Evolutionary conservation across 2,113 vertebrate species (phyloP).

Genomic region (Melanocharis versteri): DNA sequence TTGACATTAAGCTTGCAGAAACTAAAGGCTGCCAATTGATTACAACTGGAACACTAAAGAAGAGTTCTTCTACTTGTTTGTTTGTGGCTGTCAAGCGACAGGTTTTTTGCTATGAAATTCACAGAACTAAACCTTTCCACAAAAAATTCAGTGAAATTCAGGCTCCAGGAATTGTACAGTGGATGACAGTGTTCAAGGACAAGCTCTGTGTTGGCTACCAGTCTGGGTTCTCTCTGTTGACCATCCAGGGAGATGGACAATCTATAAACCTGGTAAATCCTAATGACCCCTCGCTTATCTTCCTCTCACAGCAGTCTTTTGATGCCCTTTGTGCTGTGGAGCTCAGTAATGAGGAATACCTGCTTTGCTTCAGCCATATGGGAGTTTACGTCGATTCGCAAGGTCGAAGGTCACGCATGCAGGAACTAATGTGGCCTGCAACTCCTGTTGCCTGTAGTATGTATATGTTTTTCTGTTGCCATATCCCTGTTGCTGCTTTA

Average conservation of each 20-base stretch:
- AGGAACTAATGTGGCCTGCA: slow-evolving; percentile 98
- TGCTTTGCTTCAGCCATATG: slow-evolving; percentile 97
- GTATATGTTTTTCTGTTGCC: slow-evolving; percentile 83
- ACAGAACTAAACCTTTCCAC: slow-evolving; percentile 83
- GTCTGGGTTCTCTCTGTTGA: slow-evolving; percentile 91
- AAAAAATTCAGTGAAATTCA: slow-evolving; percentile 86
- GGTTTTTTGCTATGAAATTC: slow-evolving; percentile 90
- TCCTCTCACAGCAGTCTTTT: slow-evolving; percentile 88
- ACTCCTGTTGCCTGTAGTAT: slow-evolving; percentile 93
- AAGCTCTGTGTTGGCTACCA: slow-evolving; percentile 92
- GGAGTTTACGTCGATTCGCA: slow-evolving; percentile 93
- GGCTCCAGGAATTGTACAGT: slow-evolving; percentile 88
- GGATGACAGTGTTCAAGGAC: slow-evolving; percentile 88
- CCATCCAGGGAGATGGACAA: slow-evolving; percentile 91
- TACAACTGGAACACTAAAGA: slow-evolving; percentile 76
- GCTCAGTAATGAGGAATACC: slow-evolving; percentile 82
- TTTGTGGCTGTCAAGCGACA: slow-evolving; percentile 90
- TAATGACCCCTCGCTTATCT: slow-evolving; percentile 87
- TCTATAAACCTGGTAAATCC: slow-evolving; percentile 90
- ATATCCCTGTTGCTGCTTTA: slow-evolving; percentile 65
- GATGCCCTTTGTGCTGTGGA: slow-evolving; percentile 93
- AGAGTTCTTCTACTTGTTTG: slow-evolving; percentile 80
- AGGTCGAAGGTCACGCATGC: slow-evolving; percentile 87
- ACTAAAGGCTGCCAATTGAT: slow-evolving; percentile 94
- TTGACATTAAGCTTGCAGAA: slow-evolving; percentile 88